Conservation (phyloP, 2,888 invertebrate genomes). For the Amblyjoppa fuscipennis region DNA sequence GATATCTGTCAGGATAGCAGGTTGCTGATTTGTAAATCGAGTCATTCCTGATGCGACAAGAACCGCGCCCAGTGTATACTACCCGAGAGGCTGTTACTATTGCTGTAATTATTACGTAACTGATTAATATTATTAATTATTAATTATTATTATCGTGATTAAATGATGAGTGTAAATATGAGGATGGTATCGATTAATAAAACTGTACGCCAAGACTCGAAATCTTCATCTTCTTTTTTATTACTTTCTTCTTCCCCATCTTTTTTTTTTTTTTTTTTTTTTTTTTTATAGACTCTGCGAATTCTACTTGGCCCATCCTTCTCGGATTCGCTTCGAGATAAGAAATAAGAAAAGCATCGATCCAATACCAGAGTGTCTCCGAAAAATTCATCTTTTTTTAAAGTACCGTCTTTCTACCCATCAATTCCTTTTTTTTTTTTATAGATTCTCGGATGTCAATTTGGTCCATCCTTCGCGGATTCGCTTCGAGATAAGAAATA, state of each 20-base stretch:
- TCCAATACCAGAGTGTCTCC: neutral
- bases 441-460: constrained; percentile 28
- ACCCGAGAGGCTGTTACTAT: constrained; percentile 73
- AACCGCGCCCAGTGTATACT: constrained; percentile 63
- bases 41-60: constrained; percentile 39
- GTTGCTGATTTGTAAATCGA: constrained; percentile 43
- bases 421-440: neutral
- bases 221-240: neutral
- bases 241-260: too few species aligned
- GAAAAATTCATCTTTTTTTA: constrained; percentile 46
- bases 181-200: constrained; percentile 82
- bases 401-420: too few species aligned
- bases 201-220: constrained; percentile 79
- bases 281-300: constrained; percentile 33
- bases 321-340: neutral
- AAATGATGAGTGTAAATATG: constrained; percentile 70
- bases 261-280: neutral
- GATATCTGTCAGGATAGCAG: constrained; percentile 11
- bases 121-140: constrained; percentile 65
- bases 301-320: neutral
- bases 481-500: neutral
- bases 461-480: neutral
- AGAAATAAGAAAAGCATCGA: too few species aligned
- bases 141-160: constrained; percentile 65
- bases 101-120: constrained; percentile 83